A percentile compares a stretch with the other conserved stretches of the same genome.
These are phyloP conservation scores for Amphipyra tragopoginis DNA, from an alignment of 2,888 invertebrate genomes.

Conservation along the genomic window DNA sequence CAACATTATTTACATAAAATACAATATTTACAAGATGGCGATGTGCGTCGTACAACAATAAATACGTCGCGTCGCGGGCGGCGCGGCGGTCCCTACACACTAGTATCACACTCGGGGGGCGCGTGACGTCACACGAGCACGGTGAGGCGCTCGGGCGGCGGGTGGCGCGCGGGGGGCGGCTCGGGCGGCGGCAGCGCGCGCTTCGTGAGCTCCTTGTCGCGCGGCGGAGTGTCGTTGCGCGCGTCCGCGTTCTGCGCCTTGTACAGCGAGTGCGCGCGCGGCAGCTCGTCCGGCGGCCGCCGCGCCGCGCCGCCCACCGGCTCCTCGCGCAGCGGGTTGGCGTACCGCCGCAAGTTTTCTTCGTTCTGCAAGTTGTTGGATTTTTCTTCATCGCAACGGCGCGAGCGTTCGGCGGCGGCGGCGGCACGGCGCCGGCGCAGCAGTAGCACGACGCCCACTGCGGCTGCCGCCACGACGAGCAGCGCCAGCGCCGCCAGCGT, in stretches of 20 bases:
- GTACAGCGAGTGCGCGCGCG: conserved; percentile 92
- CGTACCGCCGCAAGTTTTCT: conserved; percentile 95
- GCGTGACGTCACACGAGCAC: conserved; percentile 77
- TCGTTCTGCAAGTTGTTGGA: conserved; percentile 97
- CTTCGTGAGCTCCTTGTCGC: conserved; percentile 94
- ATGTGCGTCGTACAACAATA: conserved; percentile 73
- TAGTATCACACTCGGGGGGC: conserved; percentile 80
- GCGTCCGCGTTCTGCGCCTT: conserved; percentile 96
- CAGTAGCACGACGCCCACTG: conserved; percentile 75
- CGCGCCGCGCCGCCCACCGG: conserved; percentile 76
- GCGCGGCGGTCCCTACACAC: conserved; percentile 57
- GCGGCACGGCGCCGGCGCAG: conserved; percentile 70
- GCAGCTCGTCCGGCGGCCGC: conserved; percentile 85
- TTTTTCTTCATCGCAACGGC: conserved; percentile 95
- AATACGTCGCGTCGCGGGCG: conserved; percentile 66
- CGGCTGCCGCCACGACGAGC: conserved; percentile 64
- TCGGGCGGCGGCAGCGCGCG: conserved; percentile 89
- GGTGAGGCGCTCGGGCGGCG: conserved; percentile 83
- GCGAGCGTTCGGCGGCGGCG: conserved; percentile 90
- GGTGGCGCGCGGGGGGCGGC: conserved; percentile 75
- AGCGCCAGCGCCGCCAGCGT: conserved; percentile 62
- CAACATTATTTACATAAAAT: conserved; percentile 85
- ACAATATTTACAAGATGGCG: conserved; percentile 80
- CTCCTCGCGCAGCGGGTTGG: conserved; percentile 93
- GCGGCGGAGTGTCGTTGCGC: conserved; percentile 94